These are phyloP conservation scores for Dascyllus trimaculatus DNA, from an alignment of 2,113 vertebrate species.

Conservation along the genomic window DNA sequence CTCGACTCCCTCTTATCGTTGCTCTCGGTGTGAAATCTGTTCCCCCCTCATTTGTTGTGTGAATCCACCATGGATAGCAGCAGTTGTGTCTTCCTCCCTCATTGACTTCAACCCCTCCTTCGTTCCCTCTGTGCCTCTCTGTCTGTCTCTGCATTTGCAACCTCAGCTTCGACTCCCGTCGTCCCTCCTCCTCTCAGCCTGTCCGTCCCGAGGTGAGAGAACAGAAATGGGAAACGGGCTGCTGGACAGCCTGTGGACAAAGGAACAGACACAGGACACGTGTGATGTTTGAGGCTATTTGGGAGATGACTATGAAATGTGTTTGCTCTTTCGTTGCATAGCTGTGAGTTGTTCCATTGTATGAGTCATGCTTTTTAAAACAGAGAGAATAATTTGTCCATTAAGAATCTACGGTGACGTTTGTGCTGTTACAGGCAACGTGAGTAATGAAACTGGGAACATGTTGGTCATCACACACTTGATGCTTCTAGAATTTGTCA, in stretches of 20 bases:
- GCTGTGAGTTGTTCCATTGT: neutral
- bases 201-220: conserved; percentile 83
- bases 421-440: neutral
- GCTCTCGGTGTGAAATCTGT: conserved; percentile 59
- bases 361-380: conserved; percentile 10
- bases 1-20: conserved; percentile 31
- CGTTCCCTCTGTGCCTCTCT: conserved; percentile 1
- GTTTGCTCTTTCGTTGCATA: neutral
- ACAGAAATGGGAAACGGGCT: conserved; percentile 83
- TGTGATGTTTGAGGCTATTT: conserved; percentile 13
- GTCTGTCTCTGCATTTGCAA: conserved; percentile 36
- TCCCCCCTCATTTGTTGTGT: conserved; percentile 60
- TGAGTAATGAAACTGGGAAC: neutral
- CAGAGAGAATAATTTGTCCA: conserved; percentile 8
- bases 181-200: conserved; percentile 80
- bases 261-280: conserved; percentile 43
- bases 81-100: conserved; percentile 71
- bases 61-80: conserved; percentile 70
- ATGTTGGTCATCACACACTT: neutral
- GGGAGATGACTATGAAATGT: too few species aligned
- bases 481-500: neutral
- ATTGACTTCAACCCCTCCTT: conserved; percentile 54
- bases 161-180: conserved; percentile 82
- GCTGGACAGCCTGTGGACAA: conserved; percentile 82
- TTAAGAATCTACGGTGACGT: neutral